phyloP scores from a whole-genome alignment of 1,140 invertebrate species.

The Rhopalosiphum maidis region DNA sequence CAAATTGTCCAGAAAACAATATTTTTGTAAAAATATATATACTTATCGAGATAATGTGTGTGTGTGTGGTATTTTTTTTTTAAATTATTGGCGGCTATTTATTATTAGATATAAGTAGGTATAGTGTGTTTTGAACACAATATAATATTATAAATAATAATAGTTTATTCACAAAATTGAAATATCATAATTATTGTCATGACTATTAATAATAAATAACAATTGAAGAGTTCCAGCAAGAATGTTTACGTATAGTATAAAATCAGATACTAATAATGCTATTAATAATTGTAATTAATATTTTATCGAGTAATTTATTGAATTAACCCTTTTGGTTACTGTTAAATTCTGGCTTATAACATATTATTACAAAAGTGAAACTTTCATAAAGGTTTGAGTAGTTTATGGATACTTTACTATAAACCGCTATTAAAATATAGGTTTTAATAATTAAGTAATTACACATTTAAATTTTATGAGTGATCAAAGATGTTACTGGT shows the following conservation, averaged over 20 bases:
- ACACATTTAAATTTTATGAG: not conserved
- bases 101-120: not conserved
- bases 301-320: slow-evolving; percentile 13
- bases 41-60: not conserved
- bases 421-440: not conserved
- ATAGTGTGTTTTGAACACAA: not conserved
- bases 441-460: not conserved
- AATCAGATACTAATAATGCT: not conserved
- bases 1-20: not conserved
- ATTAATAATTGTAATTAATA: not conserved
- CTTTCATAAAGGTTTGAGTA: not conserved
- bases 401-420: not conserved
- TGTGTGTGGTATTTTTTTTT: not conserved
- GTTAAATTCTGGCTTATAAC: not conserved
- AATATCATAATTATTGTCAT: not conserved
- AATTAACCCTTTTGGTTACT: not conserved
- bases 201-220: not conserved
- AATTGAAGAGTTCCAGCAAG: not conserved
- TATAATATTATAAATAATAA: too few relatives aligned
- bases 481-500: not conserved
- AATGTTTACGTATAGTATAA: not conserved
- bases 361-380: slow-evolving; percentile 1
- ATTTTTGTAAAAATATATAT: not conserved
- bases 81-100: not conserved
- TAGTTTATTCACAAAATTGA: not conserved